Conservation (phyloP, 2,797 vertebrate species). For the Labroides dimidiatus region DNA sequence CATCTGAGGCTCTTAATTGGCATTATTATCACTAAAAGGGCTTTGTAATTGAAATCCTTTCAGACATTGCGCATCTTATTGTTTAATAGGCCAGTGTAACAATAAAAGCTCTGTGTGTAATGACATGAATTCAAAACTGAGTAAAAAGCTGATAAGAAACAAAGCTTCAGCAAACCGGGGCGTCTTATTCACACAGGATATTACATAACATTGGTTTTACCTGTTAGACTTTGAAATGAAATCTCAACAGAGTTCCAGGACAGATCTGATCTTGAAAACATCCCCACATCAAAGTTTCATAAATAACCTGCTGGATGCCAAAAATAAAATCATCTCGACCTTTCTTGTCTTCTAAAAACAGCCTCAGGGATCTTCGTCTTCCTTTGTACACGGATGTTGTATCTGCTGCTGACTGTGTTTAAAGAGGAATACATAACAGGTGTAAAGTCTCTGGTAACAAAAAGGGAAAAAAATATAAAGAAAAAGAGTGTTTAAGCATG, state of each 20-base stretch:
- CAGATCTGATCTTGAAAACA: slow-evolving; percentile 30
- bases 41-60: background rate
- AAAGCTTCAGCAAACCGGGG: background rate
- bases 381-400: slow-evolving; percentile 13
- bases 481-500: slow-evolving; percentile 47
- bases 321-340: slow-evolving; percentile 39
- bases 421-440: slow-evolving; percentile 33
- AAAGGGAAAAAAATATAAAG: slow-evolving; percentile 19
- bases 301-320: slow-evolving; percentile 27
- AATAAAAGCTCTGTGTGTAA: slow-evolving; percentile 1
- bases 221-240: slow-evolving; percentile 4
- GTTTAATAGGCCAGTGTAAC: background rate
- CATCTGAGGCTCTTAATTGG: no score
- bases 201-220: slow-evolving; percentile 13
- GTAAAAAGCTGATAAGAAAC: slow-evolving; percentile 9
- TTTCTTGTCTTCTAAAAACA: slow-evolving; percentile 22
- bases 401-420: slow-evolving; percentile 26
- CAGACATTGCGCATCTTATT: background rate
- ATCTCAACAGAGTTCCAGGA: slow-evolving; percentile 14
- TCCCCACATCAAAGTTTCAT: background rate
- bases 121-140: background rate
- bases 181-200: slow-evolving; percentile 6
- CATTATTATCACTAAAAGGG: background rate
- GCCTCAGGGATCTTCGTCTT: slow-evolving; percentile 13
- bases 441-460: slow-evolving; percentile 32